Evolutionary conservation across 2,797 vertebrate genomes (phyloP).

Genomic region (Anguilla anguilla): DNA sequence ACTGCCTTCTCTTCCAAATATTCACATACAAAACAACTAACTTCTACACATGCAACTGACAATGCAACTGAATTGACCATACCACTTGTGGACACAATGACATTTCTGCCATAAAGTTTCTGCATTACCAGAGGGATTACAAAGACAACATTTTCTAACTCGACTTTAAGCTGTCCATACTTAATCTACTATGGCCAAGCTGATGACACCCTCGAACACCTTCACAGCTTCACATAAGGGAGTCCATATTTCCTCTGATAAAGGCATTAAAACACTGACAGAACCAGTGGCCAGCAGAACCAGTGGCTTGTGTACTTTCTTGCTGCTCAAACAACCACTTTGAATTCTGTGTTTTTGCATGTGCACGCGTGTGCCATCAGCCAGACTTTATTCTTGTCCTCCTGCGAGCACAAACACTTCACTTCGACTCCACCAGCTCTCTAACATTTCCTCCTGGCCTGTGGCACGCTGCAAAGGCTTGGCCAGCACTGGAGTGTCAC

Average conservation of each 20-base stretch:
- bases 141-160: neutral
- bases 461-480: constrained; percentile 22
- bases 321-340: neutral
- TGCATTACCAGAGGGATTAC: neutral
- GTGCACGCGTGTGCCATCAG: neutral
- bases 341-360: neutral
- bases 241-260: neutral
- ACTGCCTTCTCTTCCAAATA: neutral
- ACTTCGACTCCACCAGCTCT: constrained; percentile 6
- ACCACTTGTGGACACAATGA: neutral
- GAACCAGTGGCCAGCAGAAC: constrained; percentile 26
- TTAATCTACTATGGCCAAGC: neutral
- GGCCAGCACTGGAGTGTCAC: constrained; percentile 31
- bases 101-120: neutral
- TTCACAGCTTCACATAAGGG: neutral
- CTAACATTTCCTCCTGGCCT: constrained; percentile 18
- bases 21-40: neutral
- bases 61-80: neutral
- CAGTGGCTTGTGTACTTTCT: constrained; percentile 10
- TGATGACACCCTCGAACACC: neutral
- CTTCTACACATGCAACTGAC: neutral
- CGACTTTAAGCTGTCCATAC: neutral
- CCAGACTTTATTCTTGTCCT: neutral
- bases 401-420: neutral
- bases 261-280: constrained; percentile 21